Evolutionary conservation across 2,113 vertebrate genomes (phyloP).

Genomic region (Crotalus viridis): DNA sequence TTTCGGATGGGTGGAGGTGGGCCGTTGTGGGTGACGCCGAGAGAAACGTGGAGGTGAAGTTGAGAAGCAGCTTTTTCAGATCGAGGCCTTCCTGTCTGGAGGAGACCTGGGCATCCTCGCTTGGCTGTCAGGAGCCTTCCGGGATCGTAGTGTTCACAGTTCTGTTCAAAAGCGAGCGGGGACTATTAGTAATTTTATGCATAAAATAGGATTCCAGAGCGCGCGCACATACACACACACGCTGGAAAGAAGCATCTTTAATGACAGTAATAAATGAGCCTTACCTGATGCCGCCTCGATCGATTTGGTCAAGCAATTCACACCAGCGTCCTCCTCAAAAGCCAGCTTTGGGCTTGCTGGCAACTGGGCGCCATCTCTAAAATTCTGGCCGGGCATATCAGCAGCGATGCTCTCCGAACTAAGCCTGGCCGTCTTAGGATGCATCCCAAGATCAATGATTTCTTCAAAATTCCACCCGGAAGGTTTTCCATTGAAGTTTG

Average conservation of each 20-base stretch:
- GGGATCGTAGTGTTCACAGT: slow-evolving; percentile 70
- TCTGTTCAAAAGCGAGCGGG: slow-evolving; percentile 72
- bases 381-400: slow-evolving; percentile 69
- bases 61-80: slow-evolving; percentile 69
- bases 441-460: slow-evolving; percentile 76
- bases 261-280: slow-evolving; percentile 1
- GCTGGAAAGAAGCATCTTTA: neutral
- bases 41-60: slow-evolving; percentile 54
- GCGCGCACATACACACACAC: no score
- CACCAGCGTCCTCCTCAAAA: slow-evolving; percentile 75
- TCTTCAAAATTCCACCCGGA: slow-evolving; percentile 79
- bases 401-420: slow-evolving; percentile 60
- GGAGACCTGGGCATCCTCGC: slow-evolving; percentile 70
- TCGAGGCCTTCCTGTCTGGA: slow-evolving; percentile 72
- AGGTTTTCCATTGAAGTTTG: slow-evolving; percentile 75
- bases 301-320: slow-evolving; percentile 75
- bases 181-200: slow-evolving; percentile 15
- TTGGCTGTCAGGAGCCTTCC: slow-evolving; percentile 72
- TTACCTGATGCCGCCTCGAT: slow-evolving; percentile 83
- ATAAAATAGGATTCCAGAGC: neutral
- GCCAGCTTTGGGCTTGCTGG: slow-evolving; percentile 70
- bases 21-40: neutral
- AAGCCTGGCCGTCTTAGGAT: slow-evolving; percentile 65
- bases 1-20: slow-evolving; percentile 31
- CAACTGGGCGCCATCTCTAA: slow-evolving; percentile 70